phyloP scores from a whole-genome alignment of 2,888 invertebrate genomes.

The Amblyjoppa proteus region DNA sequence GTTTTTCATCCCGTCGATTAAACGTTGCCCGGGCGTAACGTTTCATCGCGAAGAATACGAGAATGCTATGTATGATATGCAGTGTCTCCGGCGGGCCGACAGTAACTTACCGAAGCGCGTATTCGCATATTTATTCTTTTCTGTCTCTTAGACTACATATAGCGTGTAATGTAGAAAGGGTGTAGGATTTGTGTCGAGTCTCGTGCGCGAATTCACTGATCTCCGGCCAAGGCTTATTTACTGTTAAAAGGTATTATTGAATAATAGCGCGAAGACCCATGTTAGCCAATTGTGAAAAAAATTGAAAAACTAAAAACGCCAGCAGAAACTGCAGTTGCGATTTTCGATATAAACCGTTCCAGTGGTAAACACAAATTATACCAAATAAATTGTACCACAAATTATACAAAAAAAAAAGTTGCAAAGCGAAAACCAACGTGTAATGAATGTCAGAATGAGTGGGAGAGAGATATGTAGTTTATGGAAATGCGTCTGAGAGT shows the following conservation, averaged over 20 bases:
- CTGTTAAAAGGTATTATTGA: conserved; percentile 28
- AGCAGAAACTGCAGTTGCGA: not conserved
- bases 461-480: conserved; percentile 11
- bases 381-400: not conserved
- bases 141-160: conserved; percentile 3
- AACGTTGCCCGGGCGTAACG: conserved; percentile 27
- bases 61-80: conserved; percentile 44
- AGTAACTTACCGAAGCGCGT: conserved; percentile 41
- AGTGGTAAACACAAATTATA: not conserved
- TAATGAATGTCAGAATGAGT: conserved; percentile 21
- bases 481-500: conserved; percentile 38
- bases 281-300: conserved; percentile 30
- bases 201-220: conserved; percentile 12
- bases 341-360: not conserved
- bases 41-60: conserved; percentile 33
- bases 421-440: conserved; percentile 9
- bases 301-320: not conserved
- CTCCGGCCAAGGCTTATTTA: conserved; percentile 15
- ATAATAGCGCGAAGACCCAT: not conserved
- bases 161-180: conserved; percentile 53
- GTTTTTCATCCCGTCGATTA: conserved; percentile 16
- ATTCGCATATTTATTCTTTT: conserved; percentile 47
- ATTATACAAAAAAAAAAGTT: conserved; percentile 11
- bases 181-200: conserved; percentile 48
- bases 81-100: conserved; percentile 43